A percentile compares a stretch with the other conserved stretches of the same genome.
These are phyloP conservation scores for Malacoctenus gilli DNA, from an alignment of 2,797 vertebrate species.

Conservation along the genomic window DNA sequence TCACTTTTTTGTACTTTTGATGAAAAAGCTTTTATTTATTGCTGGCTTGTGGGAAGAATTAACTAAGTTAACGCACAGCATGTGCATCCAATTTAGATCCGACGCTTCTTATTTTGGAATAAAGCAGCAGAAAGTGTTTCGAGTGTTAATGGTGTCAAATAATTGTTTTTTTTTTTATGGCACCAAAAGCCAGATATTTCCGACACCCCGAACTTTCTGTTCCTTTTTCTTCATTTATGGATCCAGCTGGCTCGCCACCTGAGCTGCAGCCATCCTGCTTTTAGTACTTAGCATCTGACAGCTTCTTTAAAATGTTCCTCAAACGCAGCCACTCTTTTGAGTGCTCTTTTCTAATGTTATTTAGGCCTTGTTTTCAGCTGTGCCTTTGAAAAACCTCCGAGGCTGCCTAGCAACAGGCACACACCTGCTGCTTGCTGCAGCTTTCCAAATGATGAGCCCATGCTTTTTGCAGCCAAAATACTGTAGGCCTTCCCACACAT, in stretches of 20 bases:
- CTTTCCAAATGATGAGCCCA: constrained; percentile 44
- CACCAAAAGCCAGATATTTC: too few relatives aligned
- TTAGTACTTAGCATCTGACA: constrained; percentile 2
- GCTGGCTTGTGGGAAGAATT: too few relatives aligned
- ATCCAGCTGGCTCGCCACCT: neutral
- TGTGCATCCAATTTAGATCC: too few relatives aligned
- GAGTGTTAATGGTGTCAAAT: too few relatives aligned
- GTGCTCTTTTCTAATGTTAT: constrained; percentile 42
- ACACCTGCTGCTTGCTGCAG: constrained; percentile 63
- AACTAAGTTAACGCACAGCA: too few relatives aligned
- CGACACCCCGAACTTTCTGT: too few relatives aligned
- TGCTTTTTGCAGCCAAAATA: constrained; percentile 49
- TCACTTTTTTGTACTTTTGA: too few relatives aligned
- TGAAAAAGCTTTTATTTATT: too few relatives aligned
- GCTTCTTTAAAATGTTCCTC: constrained; percentile 19
- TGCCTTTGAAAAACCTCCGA: constrained; percentile 35
- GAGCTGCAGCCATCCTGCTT: constrained; percentile 7
- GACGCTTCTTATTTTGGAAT: too few relatives aligned
- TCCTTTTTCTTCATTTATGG: too few relatives aligned
- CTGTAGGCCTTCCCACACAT: constrained; percentile 47
- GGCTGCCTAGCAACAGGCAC: constrained; percentile 66
- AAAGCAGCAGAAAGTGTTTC: too few relatives aligned
- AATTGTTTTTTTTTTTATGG: too few relatives aligned
- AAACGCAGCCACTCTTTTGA: constrained; percentile 36
- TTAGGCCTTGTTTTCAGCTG: constrained; percentile 41